These are phyloP conservation scores for Dendropsophus ebraccatus DNA, from an alignment of 2,113 vertebrate genomes.

Conservation along the genomic window DNA sequence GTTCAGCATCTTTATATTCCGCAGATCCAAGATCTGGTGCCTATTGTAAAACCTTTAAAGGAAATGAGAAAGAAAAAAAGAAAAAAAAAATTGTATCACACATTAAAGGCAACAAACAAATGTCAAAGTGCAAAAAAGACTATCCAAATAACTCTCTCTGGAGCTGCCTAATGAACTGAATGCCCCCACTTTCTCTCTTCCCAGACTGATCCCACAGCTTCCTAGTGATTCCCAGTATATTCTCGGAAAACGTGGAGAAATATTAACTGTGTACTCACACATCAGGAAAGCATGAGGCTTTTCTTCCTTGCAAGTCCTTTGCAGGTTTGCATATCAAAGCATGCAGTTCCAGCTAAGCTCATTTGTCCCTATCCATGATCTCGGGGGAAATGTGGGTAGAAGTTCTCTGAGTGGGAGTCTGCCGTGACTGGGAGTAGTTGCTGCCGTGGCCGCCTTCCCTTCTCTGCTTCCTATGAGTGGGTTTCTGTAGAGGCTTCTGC, in stretches of 20 bases:
- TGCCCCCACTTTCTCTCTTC: constrained; percentile 2
- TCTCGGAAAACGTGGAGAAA: neutral
- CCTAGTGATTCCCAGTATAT: neutral
- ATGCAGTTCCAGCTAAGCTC: neutral
- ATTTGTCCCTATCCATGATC: constrained; percentile 39
- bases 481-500: constrained; percentile 66
- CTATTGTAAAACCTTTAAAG: constrained; percentile 72
- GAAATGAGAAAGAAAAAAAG: constrained; percentile 43
- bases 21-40: constrained; percentile 70
- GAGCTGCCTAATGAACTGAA: neutral
- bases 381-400: constrained; percentile 30
- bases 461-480: constrained; percentile 53
- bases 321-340: constrained; percentile 63
- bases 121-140: neutral
- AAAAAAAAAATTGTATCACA: constrained; percentile 41
- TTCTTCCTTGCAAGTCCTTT: constrained; percentile 60
- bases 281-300: constrained; percentile 65
- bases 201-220: neutral
- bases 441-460: constrained; percentile 6
- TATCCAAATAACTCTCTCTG: neutral
- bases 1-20: constrained; percentile 93
- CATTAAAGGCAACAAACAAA: constrained; percentile 50
- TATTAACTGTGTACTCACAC: constrained; percentile 66
- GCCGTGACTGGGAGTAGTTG: constrained; percentile 40
- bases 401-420: constrained; percentile 21